These are phyloP conservation scores for Lepilemur ruficaudatus DNA, from an alignment of 2,797 vertebrate genomes.

Conservation along the genomic window DNA sequence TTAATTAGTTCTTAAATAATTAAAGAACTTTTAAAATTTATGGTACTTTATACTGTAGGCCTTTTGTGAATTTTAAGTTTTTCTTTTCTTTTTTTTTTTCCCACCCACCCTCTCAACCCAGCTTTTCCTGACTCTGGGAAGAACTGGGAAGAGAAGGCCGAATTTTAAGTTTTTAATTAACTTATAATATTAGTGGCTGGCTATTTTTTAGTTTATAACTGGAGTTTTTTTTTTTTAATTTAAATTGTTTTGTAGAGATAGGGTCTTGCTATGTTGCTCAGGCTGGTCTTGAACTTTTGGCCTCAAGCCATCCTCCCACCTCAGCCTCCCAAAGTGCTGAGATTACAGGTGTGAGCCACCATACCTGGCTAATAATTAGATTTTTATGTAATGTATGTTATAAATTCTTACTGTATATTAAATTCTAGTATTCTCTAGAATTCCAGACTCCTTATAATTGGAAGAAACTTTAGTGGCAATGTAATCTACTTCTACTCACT, in stretches of 20 bases:
- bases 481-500: neutral
- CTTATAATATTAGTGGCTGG: neutral
- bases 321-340: neutral
- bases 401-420: neutral
- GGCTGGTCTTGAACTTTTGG: neutral
- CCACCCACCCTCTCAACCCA: too few species aligned
- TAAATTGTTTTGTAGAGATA: neutral
- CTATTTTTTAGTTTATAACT: neutral
- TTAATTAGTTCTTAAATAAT: conserved; percentile 23
- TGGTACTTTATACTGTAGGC: neutral
- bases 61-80: neutral
- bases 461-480: neutral
- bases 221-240: neutral
- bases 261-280: neutral
- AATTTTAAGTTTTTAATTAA: neutral
- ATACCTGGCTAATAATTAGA: neutral
- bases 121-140: too few species aligned
- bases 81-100: neutral
- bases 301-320: neutral
- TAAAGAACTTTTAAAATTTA: neutral
- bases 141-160: too few species aligned
- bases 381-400: neutral
- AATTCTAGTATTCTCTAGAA: conserved; percentile 2
- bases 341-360: neutral
- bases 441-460: neutral